Conservation (phyloP, 2,888 invertebrate genomes). For the Mythimna lalbum region DNA sequence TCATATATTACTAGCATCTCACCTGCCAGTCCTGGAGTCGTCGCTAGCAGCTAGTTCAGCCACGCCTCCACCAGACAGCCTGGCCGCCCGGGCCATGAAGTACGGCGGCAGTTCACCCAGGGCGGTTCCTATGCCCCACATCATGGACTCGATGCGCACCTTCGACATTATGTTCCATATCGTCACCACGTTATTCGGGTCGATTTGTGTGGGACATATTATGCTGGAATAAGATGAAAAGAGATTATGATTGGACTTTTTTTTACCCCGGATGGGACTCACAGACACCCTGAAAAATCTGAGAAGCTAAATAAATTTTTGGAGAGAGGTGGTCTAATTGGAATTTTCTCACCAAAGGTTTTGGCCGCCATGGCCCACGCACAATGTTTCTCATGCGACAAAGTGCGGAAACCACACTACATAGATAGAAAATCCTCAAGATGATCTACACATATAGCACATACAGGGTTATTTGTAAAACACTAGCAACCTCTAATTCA, state of each 20-base stretch:
- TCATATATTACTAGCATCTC: slow-evolving; percentile 88
- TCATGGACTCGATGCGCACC: slow-evolving; percentile 97
- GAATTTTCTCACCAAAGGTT: too few species aligned
- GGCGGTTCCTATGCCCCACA: slow-evolving; percentile 99
- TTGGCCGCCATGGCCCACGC: too few species aligned
- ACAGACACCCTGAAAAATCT: too few species aligned
- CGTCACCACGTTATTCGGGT: slow-evolving; percentile 92
- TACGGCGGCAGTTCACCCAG: slow-evolving; percentile 99
- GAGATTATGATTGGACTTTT: neutral
- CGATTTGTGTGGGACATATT: slow-evolving; percentile 95
- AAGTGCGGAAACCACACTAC: too few species aligned
- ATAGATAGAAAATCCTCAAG: too few species aligned
- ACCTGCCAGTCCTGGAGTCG: slow-evolving; percentile 80
- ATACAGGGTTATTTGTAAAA: too few species aligned
- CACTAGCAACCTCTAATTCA: too few species aligned
- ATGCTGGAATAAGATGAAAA: slow-evolving; percentile 91
- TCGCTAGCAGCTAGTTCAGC: slow-evolving; percentile 77
- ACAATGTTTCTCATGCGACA: too few species aligned
- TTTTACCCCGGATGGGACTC: neutral
- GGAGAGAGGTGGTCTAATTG: too few species aligned
- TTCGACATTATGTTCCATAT: slow-evolving; percentile 98
- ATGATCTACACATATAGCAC: too few species aligned
- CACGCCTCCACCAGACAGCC: slow-evolving; percentile 90
- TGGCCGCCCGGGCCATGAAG: slow-evolving; percentile 99
- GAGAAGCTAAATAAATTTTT: too few species aligned